Evolutionary conservation across 2,113 vertebrate genomes (phyloP), one percentile per base, ranked within the genome.

Genomic region (Callopanchax toddi): DNA sequence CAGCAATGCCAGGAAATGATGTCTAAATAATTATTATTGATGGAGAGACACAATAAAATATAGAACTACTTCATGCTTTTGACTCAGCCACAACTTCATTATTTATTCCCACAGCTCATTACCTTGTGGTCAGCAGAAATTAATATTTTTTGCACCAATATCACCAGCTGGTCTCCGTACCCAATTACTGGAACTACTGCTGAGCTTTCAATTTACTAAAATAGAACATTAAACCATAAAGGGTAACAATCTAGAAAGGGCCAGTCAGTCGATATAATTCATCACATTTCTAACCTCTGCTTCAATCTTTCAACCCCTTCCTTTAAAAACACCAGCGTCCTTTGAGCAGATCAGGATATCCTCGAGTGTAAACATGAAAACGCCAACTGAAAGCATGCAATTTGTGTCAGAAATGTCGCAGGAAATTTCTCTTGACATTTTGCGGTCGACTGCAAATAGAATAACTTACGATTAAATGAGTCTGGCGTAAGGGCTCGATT

Each of bases 401-500:
- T 5, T 2, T 40, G 18, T 0, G 3, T 26, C 37, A 20, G 10
- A 55, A 37, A 15, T 12, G 32, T 60, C 1, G 2, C n/a, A 63
- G 45, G 5, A 43, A 22, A 54, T 44, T 17, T 42, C 16, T 42
- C 18, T 21, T 60, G 53, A 43, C 23, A 58, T 60, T 64, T 67
- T n/a, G 32, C 6, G 22, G 13, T 55, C 51, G 10, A 6, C 39
- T 42, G 51, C 8, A 1, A 48, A 17, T 25, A 22, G 26, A 83
- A 79, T 71, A 58, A 94, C 96, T 95, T 93, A 99, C 97, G 64
- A 90, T 86, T 56, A 80, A 90, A 77, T 97, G 94, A 57, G 81
- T 93, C 87, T 95, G 91, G 68, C 94, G 90, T 82, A 93, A 66
- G 0, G 97, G 97, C 83, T 98, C 95, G 86, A 99, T 97, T 87